Conservation (phyloP, 2,113 vertebrate species). For the Chionis minor region DNA sequence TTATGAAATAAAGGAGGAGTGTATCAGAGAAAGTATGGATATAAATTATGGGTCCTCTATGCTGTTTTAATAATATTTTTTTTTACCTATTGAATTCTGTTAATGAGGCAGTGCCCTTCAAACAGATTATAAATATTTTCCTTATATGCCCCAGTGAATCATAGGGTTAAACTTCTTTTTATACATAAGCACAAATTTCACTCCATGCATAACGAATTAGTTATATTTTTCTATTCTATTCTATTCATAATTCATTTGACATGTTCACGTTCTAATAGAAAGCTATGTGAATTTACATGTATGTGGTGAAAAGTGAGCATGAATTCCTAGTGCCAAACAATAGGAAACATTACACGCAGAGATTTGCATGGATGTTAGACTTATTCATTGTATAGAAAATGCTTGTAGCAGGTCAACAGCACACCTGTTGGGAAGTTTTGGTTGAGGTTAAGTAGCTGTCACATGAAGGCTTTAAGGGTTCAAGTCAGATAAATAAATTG, state of each 20-base stretch:
- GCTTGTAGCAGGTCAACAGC: neutral
- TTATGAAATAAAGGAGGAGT: neutral
- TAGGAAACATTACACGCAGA: neutral
- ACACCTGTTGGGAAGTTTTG: neutral
- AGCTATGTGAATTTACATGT: neutral
- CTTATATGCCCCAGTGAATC: neutral
- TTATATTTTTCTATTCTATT: neutral
- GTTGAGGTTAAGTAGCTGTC: neutral
- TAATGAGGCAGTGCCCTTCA: neutral
- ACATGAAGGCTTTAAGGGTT: neutral
- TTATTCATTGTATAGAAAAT: neutral
- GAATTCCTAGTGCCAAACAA: neutral
- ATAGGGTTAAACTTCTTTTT: neutral
- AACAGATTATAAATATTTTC: neutral
- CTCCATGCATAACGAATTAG: neutral
- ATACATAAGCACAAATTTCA: neutral
- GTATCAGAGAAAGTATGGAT: neutral
- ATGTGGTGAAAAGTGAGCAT: neutral
- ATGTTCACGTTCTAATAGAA: neutral
- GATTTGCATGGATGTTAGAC: neutral
- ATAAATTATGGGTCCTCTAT: neutral
- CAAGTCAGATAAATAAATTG: neutral
- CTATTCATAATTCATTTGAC: neutral
- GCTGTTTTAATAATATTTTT: neutral
- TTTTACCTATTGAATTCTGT: neutral